phyloP scores from a whole-genome alignment of 2,113 vertebrate genomes.

The Hippocampus abdominalis region DNA sequence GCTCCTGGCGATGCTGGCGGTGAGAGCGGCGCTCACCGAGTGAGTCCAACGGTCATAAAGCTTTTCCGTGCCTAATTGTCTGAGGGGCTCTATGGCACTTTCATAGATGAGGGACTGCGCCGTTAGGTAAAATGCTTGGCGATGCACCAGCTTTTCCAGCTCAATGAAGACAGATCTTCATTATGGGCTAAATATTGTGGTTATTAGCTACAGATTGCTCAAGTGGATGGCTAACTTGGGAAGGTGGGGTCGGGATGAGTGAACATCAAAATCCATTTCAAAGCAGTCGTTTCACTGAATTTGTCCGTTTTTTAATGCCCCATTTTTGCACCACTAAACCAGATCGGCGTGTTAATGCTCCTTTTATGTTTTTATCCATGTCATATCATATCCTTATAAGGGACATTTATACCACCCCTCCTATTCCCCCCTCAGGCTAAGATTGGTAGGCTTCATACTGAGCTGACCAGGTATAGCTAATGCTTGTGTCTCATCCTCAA shows the following conservation, averaged over 20 bases:
- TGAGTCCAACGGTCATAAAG: conserved; percentile 72
- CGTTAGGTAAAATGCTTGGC: conserved; percentile 59
- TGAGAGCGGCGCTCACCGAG: conserved; percentile 58
- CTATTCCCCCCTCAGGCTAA: conserved; percentile 16
- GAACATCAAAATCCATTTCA: conserved; percentile 5
- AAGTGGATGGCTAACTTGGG: conserved; percentile 60
- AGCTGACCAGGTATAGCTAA: conserved; percentile 50
- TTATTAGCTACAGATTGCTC: conserved; percentile 64
- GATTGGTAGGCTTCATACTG: conserved; percentile 36
- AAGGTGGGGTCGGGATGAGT: conserved; percentile 25
- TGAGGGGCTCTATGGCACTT: conserved; percentile 71
- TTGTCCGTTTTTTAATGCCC: conserved; percentile 18
- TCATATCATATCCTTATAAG: conserved; percentile 40
- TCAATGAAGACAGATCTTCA: conserved; percentile 68
- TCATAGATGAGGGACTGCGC: conserved; percentile 68
- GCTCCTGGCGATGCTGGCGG: conserved; percentile 69
- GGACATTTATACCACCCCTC: conserved; percentile 45
- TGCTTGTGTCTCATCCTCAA: conserved; percentile 61
- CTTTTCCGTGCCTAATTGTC: conserved; percentile 74
- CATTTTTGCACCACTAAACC: conserved; percentile 30
- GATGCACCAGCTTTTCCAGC: conserved; percentile 59
- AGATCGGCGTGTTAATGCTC: conserved; percentile 40
- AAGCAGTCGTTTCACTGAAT: neutral
- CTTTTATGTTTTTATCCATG: conserved; percentile 49
- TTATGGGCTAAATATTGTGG: conserved; percentile 56